phyloP scores from a whole-genome alignment of 1,140 invertebrate genomes.

The Drosophila mayri region DNA sequence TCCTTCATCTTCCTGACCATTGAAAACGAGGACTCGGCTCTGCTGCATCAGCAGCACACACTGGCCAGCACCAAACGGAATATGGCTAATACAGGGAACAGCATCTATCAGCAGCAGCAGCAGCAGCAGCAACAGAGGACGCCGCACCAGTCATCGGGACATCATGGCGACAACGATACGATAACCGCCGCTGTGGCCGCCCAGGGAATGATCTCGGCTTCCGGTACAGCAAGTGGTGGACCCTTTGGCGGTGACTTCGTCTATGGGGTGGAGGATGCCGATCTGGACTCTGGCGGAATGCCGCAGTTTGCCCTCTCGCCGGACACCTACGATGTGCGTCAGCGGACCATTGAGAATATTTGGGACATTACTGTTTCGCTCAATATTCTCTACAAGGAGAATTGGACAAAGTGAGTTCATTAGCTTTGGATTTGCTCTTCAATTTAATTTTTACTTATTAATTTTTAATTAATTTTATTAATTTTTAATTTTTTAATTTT shows the following conservation, averaged over 20 bases:
- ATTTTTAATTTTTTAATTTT: too few relatives aligned
- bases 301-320: constrained; percentile 85
- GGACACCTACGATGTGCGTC: constrained; percentile 87
- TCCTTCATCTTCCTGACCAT: constrained; percentile 97
- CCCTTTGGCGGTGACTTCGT: constrained; percentile 69
- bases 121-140: constrained; percentile 49
- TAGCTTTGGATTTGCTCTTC: too few relatives aligned
- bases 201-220: constrained; percentile 39
- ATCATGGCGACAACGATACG: constrained; percentile 69
- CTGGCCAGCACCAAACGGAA: constrained; percentile 87
- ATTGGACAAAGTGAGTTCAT: constrained; percentile 91
- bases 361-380: constrained; percentile 97
- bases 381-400: constrained; percentile 97
- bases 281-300: constrained; percentile 68
- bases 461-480: too few relatives aligned
- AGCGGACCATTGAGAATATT: constrained; percentile 93
- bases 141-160: constrained; percentile 16
- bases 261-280: constrained; percentile 74
- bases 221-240: background rate
- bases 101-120: constrained; percentile 62
- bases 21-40: constrained; percentile 90
- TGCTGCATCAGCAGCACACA: constrained; percentile 89
- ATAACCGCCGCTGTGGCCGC: constrained; percentile 52
- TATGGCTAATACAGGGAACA: constrained; percentile 68
- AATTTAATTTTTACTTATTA: too few relatives aligned